Percentiles rank a stretch among this genome's conserved stretches.
Evolutionary conservation across 2,888 invertebrate genomes (phyloP).

Genomic region (Seira musarum): DNA sequence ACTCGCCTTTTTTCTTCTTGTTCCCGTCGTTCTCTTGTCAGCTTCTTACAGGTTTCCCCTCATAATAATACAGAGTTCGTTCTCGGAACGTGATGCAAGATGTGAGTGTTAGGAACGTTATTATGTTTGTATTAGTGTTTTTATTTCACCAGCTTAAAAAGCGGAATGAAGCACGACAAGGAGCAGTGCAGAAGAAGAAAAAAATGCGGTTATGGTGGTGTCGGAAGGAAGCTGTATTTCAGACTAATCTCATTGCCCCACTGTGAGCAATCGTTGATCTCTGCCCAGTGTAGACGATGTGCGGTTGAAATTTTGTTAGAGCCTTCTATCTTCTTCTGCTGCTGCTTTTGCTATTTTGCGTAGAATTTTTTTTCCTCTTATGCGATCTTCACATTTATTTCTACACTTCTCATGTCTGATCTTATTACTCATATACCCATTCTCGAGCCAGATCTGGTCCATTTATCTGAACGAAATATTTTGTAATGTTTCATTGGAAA

Average conservation of each 20-base stretch:
- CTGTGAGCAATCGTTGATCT: constrained; percentile 57
- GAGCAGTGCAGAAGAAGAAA: constrained; percentile 34
- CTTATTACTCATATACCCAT: constrained; percentile 46
- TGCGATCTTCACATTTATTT: constrained; percentile 19
- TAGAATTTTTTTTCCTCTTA: background rate
- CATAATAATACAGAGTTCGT: constrained; percentile 25
- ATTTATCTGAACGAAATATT: no score
- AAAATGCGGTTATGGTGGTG: constrained; percentile 47
- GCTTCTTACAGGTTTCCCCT: constrained; percentile 37
- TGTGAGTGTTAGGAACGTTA: constrained; percentile 40
- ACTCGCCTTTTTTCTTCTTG: constrained; percentile 28
- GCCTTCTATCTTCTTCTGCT: constrained; percentile 43
- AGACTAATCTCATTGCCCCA: constrained; percentile 60
- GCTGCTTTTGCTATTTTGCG: background rate
- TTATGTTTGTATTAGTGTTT: constrained; percentile 33
- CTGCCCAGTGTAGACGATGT: constrained; percentile 23
- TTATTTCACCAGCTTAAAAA: background rate
- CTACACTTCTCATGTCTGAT: constrained; percentile 32
- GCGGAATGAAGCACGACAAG: constrained; percentile 12
- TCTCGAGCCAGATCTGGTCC: constrained; percentile 1
- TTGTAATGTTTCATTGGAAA: no score
- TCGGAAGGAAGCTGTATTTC: constrained; percentile 57
- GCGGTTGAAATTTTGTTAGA: constrained; percentile 10
- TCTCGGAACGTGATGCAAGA: constrained; percentile 36
- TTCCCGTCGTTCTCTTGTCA: constrained; percentile 43